These are phyloP conservation scores for Erebia epiphron DNA, from an alignment of 2,888 invertebrate species.

Conservation along the genomic window DNA sequence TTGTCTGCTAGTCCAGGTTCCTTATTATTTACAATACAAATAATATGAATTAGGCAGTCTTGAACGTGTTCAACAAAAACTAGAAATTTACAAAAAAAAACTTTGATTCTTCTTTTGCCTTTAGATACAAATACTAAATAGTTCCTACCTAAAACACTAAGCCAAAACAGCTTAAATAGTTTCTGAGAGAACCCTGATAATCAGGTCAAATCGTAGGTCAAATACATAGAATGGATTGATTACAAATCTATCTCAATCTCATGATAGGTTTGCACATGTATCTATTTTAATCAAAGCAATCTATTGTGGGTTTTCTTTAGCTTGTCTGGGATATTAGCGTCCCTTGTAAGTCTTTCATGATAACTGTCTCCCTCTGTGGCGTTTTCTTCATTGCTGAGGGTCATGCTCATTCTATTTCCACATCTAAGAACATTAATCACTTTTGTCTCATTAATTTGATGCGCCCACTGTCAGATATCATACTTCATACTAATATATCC, in stretches of 20 bases:
- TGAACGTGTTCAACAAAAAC: too few relatives aligned
- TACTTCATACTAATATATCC: too few relatives aligned
- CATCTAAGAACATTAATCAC: too few relatives aligned
- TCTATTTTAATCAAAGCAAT: conserved; percentile 16
- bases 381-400: neutral
- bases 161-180: neutral
- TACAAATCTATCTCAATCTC: neutral
- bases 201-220: neutral
- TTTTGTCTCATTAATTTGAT: too few relatives aligned
- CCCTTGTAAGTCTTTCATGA: neutral
- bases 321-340: neutral
- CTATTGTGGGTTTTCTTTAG: conserved; percentile 7
- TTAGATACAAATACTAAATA: too few relatives aligned
- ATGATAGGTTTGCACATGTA: neutral
- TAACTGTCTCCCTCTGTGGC: neutral
- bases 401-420: neutral
- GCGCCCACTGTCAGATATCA: too few relatives aligned
- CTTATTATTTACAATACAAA: too few relatives aligned
- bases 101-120: too few relatives aligned
- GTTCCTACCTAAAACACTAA: too few relatives aligned
- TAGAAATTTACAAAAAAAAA: too few relatives aligned
- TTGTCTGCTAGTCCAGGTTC: too few relatives aligned
- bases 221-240: neutral
- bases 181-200: neutral
- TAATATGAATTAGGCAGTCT: too few relatives aligned